Conservation (phyloP, 1,140 invertebrate genomes). For the Caerostris extrusa region DNA sequence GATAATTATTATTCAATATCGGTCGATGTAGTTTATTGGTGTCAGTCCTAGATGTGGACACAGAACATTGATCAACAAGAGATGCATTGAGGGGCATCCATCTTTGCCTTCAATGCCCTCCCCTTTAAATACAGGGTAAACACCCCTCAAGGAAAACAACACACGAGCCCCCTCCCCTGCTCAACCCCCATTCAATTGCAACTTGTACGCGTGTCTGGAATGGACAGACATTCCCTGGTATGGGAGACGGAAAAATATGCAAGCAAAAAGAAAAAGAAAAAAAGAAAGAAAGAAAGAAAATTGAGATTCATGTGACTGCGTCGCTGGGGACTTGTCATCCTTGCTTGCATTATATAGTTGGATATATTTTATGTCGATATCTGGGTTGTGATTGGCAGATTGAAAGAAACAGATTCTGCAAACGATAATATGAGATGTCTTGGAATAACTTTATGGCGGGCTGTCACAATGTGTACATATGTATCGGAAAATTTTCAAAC, state of each 20-base stretch:
- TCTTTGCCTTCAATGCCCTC: conserved; percentile 32
- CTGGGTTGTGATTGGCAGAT: not conserved
- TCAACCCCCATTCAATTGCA: not conserved
- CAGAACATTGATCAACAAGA: conserved; percentile 52
- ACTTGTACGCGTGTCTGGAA: not conserved
- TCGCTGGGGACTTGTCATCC: not conserved
- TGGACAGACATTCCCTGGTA: not conserved
- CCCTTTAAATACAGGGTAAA: conserved; percentile 72
- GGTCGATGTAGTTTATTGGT: not conserved
- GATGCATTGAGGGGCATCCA: conserved; percentile 29
- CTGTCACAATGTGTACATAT: too few relatives aligned
- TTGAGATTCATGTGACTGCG: not conserved
- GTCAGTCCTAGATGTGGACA: conserved; percentile 22
- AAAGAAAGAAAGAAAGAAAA: not conserved
- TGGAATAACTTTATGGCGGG: not conserved
- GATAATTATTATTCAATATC: not conserved
- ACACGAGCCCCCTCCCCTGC: not conserved
- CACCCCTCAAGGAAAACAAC: conserved; percentile 47
- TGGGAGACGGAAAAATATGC: not conserved
- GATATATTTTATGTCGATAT: not conserved
- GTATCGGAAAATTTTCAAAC: too few relatives aligned
- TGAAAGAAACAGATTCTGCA: not conserved
- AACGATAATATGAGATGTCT: not conserved
- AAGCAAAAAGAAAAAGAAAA: too few relatives aligned
- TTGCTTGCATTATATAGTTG: not conserved